Evolutionary conservation across 2,797 vertebrate species (phyloP), one percentile per base, ranked within the genome.

Genomic region (Glyptemys insculpta): DNA sequence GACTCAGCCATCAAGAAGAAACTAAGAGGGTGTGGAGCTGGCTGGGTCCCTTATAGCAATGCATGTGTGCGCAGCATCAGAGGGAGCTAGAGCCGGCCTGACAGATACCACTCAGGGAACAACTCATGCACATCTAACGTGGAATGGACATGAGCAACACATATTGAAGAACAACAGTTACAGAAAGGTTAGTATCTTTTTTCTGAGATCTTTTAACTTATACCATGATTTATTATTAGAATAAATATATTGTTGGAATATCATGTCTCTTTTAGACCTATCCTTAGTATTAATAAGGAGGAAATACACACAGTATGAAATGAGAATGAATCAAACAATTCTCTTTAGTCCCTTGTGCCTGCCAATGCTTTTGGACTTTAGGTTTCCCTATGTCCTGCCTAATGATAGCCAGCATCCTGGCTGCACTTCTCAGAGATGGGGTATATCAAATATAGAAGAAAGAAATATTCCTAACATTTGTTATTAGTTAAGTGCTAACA

Each of bases 241-340:
- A 72, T 78, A 68, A 79, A 79, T 49, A 59, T 53, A 53, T 59
- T 10, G 3, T 47, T 5, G 8, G 0, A 0, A 37, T 88, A 78
- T 19, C 6, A 34, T 37, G 72, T 82, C 1, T 89, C 31, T 91
- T 85, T 86, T 57, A 82, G 19, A 3, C 31, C 15, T 27, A 15
- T n/a, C 31, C 19, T 65, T n/a, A 65, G 62, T 65, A 65, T n/a
- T 65, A 65, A 65, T 18, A 65, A 65, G 34, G 29, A 65, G 62
- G 31, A n/a, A n/a, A 65, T n/a, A 16, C 62, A 65, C 9, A 34
- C 21, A 65, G 34, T 65, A n/a, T n/a, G 31, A 65, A 65, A 5
- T n/a, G 34, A 65, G 62, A 65, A 65, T n/a, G 34, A n/a, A 65
- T 56, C 54, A 65, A 15, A n/a, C 62, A n/a, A 34, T 65, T 65